Base-by-base conservation (phyloP, 2,888 invertebrate species). In the Anarsia innoxiella region DNA sequence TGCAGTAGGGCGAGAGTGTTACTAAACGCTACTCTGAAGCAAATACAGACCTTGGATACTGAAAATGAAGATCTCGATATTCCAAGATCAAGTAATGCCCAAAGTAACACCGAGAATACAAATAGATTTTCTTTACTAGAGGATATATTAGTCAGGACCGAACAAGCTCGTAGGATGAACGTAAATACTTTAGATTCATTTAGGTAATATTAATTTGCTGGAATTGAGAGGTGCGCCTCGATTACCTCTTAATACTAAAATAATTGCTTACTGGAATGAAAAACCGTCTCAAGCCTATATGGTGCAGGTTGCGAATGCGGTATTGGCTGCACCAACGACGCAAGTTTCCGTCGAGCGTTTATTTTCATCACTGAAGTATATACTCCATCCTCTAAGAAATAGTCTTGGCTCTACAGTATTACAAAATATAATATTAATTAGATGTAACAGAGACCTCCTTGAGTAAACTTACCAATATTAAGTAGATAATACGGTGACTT, bases 351-450 rank as follows among this genome's bases (percentile, higher is more conserved):
- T 41, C 9, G 35, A 41, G 19, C 14, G 41, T 9, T 23, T 41
- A 12, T 35, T 41, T 19, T 41, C 37, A 2, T 41, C 37, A n/a
- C 31, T 41, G 15, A 41, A 41, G 35, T 41, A 25, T 31, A 31
- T 41, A 10, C 16, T 41, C n/a, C 31, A 26, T 16, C 37, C 37
- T n/a, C 19, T 37, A 13, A 34, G 40, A 27, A 34, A 13, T 28
- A 16, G 25, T 27, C 12, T 27, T n/a, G n/a, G n/a, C n/a, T n/a
- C n/a, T n/a, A n/a, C n/a, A n/a, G n/a, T n/a, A n/a, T n/a, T n/a
- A n/a, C n/a, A n/a, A n/a, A n/a, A n/a, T n/a, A n/a, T n/a, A n/a
- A n/a, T n/a, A n/a, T n/a, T n/a, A n/a, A n/a, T n/a, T n/a, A n/a
- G n/a, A n/a, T n/a, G n/a, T n/a, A n/a, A n/a, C n/a, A n/a, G n/a